A percentile compares a stretch with the other conserved stretches of the same genome.
Evolutionary conservation across 2,888 invertebrate species (phyloP).

Genomic region (Molorchus minor): DNA sequence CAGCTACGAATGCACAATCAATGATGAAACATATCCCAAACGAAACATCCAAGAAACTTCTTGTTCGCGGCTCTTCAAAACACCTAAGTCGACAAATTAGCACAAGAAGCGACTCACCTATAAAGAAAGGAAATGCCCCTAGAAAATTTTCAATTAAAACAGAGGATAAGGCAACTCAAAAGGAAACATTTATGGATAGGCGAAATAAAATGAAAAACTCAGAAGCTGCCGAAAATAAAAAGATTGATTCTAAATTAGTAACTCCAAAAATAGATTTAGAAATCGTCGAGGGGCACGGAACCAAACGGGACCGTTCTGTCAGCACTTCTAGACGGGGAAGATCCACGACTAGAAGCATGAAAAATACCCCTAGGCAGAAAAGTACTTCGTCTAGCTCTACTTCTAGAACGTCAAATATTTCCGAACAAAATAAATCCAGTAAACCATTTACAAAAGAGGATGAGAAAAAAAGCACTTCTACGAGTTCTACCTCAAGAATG

Average conservation of each 20-base stretch:
- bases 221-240: slow-evolving; percentile 12
- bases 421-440: slow-evolving; percentile 14
- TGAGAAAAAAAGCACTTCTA: neutral
- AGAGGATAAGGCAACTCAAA: neutral
- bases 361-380: slow-evolving; percentile 22
- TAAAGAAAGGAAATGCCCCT: slow-evolving; percentile 24
- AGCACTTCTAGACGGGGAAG: slow-evolving; percentile 11
- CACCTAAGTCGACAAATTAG: slow-evolving; percentile 44
- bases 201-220: slow-evolving; percentile 27
- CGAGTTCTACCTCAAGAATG: too few relatives aligned
- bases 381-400: slow-evolving; percentile 11
- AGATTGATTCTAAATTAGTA: neutral
- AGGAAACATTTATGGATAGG: slow-evolving; percentile 2
- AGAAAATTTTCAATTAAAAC: slow-evolving; percentile 7
- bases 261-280: neutral
- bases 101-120: slow-evolving; percentile 34
- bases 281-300: neutral
- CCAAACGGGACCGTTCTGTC: slow-evolving; percentile 8
- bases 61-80: slow-evolving; percentile 31
- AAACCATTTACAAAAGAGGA: slow-evolving; percentile 2
- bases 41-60: slow-evolving; percentile 17
- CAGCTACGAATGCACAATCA: slow-evolving; percentile 44
- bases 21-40: slow-evolving; percentile 39
- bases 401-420: neutral
- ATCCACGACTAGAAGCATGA: slow-evolving; percentile 20